These are phyloP conservation scores for Brachyhypopomus gauderio DNA, from an alignment of 2,113 vertebrate genomes.

Conservation along the genomic window DNA sequence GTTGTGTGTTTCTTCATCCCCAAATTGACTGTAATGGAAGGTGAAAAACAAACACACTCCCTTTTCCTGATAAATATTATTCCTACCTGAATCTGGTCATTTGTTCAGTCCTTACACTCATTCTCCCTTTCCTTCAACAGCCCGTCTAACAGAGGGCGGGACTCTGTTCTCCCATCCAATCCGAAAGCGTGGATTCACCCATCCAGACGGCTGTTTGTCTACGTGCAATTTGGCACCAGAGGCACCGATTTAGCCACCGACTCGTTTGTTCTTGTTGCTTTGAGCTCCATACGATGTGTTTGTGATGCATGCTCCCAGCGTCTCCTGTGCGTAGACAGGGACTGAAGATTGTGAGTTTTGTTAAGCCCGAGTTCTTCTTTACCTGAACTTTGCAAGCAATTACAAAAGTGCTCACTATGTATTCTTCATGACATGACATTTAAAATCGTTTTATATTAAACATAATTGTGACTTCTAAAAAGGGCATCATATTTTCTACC, in stretches of 20 bases:
- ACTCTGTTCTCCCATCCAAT: conserved; percentile 65
- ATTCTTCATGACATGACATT: conserved; percentile 70
- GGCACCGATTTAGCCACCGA: conserved; percentile 62
- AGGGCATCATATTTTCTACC: conserved; percentile 45
- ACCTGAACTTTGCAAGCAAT: conserved; percentile 61
- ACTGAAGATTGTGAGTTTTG: conserved; percentile 56
- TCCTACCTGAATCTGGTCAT: conserved; percentile 70
- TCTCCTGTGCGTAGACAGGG: conserved; percentile 72
- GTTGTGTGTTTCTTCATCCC: conserved; percentile 47
- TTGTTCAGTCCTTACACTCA: conserved; percentile 73
- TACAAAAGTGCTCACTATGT: conserved; percentile 58
- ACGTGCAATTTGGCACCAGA: conserved; percentile 69
- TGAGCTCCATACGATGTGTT: conserved; percentile 58
- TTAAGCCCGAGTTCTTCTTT: conserved; percentile 56
- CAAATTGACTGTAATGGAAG: conserved; percentile 45
- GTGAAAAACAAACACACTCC: conserved; percentile 47
- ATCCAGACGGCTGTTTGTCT: conserved; percentile 72
- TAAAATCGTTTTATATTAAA: conserved; percentile 83
- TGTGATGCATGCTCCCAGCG: conserved; percentile 78
- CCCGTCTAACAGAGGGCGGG: conserved; percentile 70
- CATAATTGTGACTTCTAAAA: conserved; percentile 79
- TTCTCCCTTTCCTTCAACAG: conserved; percentile 79
- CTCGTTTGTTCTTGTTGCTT: conserved; percentile 54
- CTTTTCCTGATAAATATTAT: conserved; percentile 52
- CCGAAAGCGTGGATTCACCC: conserved; percentile 74